Evolutionary conservation across 2,797 vertebrate genomes (phyloP).

Genomic region (Macropus fuliginosus): DNA sequence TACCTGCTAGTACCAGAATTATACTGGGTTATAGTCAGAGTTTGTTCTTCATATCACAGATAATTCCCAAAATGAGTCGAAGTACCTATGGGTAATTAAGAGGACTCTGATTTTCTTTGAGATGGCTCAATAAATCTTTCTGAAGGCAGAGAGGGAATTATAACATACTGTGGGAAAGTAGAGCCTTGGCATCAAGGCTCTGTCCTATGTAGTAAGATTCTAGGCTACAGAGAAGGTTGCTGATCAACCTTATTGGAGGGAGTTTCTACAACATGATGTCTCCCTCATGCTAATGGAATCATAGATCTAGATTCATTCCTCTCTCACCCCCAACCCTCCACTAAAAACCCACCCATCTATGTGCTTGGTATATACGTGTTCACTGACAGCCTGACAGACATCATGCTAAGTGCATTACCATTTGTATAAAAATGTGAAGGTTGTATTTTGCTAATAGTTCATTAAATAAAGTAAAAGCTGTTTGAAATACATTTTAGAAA

Average conservation of each 20-base stretch:
- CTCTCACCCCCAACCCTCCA: background rate
- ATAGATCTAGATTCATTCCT: background rate
- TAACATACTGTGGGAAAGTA: background rate
- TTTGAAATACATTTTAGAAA: constrained; percentile 52
- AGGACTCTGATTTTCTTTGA: background rate
- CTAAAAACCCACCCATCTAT: background rate
- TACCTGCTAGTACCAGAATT: background rate
- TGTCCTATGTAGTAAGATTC: background rate
- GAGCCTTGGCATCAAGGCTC: background rate
- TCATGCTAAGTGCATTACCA: background rate
- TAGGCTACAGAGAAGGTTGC: background rate
- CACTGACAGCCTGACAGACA: background rate
- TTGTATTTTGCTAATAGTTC: background rate
- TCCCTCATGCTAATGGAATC: background rate
- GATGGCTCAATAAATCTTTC: background rate
- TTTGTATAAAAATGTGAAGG: background rate
- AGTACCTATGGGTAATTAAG: background rate
- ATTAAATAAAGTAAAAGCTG: background rate
- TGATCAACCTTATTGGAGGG: background rate
- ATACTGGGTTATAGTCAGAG: background rate
- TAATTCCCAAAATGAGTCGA: background rate
- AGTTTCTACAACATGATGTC: background rate
- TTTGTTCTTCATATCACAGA: background rate
- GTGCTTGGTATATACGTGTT: background rate
- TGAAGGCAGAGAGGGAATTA: background rate